Evolutionary conservation across 2,113 vertebrate species (phyloP), one percentile per base, ranked within the genome.

Genomic region (Corythaixoides concolor): DNA sequence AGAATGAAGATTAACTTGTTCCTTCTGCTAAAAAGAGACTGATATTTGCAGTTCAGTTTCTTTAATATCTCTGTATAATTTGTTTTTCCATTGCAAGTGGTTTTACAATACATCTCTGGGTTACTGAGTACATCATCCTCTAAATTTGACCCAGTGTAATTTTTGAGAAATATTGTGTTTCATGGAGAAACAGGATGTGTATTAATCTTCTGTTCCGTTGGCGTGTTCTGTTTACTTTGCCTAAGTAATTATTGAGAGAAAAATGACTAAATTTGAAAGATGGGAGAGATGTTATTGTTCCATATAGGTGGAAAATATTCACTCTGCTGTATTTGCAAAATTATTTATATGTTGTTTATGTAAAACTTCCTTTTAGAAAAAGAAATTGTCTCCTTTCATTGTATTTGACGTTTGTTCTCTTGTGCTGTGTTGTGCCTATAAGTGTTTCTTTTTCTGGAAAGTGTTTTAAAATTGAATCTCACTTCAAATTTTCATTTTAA

Each of bases 191-290:
- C 89, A 41, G 5, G 58, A 43, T 74, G 18, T 60, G 24, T 79
- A 64, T 94, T 79, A 70, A 89, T 92, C 69, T 91, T 80, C 73
- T 89, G 15, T 93, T 95, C 84, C 72, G 53, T 60, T 86, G 84
- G 45, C 52, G 32, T 28, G 33, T 59, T 91, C 75, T 78, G 50
- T 96, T 94, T 89, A 21, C 64, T 91, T 85, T 87, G 45, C 73
- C 52, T n/a, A 78, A 76, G 73, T 72, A 90, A 82, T 76, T 90
- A 56, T 33, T 47, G 63, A 93, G 74, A 94, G 74, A 35, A 78
- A 88, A 70, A 86, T 59, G 6, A 68, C 89, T 83, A 39, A 47
- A 55, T 88, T 96, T 78, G 50, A 56, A 76, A 88, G 63, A 27
- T 66, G 45, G 49, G 45, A 63, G 82, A 91, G 81, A 58, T 3